Conservation (phyloP, 2,113 vertebrate species). For the Proterorhinus semilunaris region DNA sequence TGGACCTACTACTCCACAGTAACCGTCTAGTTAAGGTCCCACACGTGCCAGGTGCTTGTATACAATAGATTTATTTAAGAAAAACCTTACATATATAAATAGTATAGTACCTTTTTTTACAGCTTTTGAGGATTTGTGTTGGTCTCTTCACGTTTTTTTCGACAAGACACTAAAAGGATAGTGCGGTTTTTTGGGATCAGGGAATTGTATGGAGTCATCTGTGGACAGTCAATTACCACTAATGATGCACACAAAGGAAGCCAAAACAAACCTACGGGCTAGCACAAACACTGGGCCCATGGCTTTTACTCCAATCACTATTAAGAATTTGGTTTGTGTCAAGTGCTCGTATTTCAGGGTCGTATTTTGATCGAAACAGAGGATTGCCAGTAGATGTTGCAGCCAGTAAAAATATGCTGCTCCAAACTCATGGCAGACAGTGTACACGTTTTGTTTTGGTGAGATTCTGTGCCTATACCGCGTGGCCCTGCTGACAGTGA, state of each 20-base stretch:
- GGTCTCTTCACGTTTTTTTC: conserved; percentile 69
- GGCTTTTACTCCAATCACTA: neutral
- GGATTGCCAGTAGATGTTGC: neutral
- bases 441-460: neutral
- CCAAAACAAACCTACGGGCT: conserved; percentile 2
- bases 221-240: conserved; percentile 4
- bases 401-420: neutral
- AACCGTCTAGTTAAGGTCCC: conserved; percentile 74
- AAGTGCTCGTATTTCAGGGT: neutral
- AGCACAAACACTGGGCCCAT: neutral
- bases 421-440: neutral
- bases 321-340: neutral
- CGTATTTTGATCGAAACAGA: neutral
- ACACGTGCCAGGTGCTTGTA: conserved; percentile 78
- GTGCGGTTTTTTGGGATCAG: conserved; percentile 5
- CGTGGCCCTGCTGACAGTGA: neutral
- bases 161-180: conserved; percentile 73
- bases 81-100: conserved; percentile 99
- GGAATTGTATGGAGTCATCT: neutral
- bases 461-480: neutral
- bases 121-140: conserved; percentile 93
- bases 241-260: conserved; percentile 3
- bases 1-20: conserved; percentile 57
- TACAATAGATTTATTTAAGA: conserved; percentile 94
- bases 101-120: conserved; percentile 95